Base-by-base conservation (phyloP, 2,888 invertebrate genomes). In the Gibbula magus region DNA sequence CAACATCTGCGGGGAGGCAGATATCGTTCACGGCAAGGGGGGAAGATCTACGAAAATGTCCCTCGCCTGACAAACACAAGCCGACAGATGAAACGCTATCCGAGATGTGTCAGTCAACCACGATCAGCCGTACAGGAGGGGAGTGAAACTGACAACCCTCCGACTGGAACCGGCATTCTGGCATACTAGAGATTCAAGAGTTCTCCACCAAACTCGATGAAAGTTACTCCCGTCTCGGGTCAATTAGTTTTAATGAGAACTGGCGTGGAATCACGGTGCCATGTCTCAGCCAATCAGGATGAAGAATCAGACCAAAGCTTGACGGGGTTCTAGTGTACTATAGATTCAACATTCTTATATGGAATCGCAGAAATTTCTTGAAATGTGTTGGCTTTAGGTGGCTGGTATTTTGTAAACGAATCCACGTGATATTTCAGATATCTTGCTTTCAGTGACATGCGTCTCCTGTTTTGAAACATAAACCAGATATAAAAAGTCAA, bases 171-270 rank as follows among this genome's bases (percentile, higher is more conserved):
- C 35, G 20, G 25, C 70, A 70, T 70, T 70, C 70, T 70, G 32
- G 35, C 70, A 70, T 70, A 70, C 70, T 70, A 39, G 32, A 39
- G 16, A 70, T 70, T 70, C 70, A 39, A 39, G 70, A 20, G 29
- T 35, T 70, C 39, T 70, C 70, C 29, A 35, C n/a, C 70, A 35
- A 35, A 35, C 70, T 70, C 70, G 70, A 70, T 70, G 70, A 70
- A 70, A 70, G 70, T 70, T 10, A n/a, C 70, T 35, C 70, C 70
- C 32, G 70, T 70, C 70, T 70, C 35, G 70, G 70, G 70, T 70
- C 70, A 70, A 70, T 70, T 70, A 70, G 29, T 70, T 70, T 70
- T 70, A 39, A 70, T 70, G 32, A 70, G 70, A 70, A 35, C 35
- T 70, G 70, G 39, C 70, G 35, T 32, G 70, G 39, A 35, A 70